Conservation (phyloP, 64 coral and sea anemone species). For the Pachyseris speciosa region DNA sequence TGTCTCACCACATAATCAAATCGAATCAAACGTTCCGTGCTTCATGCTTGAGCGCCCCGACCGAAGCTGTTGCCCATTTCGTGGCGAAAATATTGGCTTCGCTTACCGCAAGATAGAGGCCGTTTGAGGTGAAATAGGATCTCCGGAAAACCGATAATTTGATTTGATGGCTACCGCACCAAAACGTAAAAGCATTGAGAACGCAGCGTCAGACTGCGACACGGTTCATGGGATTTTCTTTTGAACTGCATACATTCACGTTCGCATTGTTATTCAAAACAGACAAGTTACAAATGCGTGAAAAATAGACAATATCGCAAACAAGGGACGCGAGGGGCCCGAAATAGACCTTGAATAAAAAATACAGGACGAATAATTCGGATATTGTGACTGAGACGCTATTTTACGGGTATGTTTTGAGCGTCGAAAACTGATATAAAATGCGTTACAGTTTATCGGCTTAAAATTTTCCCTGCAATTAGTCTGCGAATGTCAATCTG, state of each 20-base stretch:
- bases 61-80: neutral
- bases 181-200: neutral
- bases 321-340: neutral
- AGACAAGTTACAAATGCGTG: neutral
- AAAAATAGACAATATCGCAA: neutral
- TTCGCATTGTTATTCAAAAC: neutral
- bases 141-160: constrained; percentile 38
- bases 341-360: neutral
- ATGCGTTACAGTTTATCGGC: neutral
- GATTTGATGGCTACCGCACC: neutral
- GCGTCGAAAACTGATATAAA: neutral
- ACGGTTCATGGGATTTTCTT: neutral
- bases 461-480: neutral
- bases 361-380: neutral
- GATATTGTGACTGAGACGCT: neutral
- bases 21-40: neutral
- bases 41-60: neutral
- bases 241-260: neutral
- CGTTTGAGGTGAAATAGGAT: constrained; percentile 23
- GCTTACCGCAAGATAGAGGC: neutral
- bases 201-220: neutral
- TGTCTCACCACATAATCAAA: constrained; percentile 13
- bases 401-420: neutral
- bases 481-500: neutral
- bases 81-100: constrained; percentile 14